Percentiles rank a stretch among this genome's conserved stretches.
phyloP scores from a whole-genome alignment of 2,113 vertebrate species.

The Prochilodus magdalenae region DNA sequence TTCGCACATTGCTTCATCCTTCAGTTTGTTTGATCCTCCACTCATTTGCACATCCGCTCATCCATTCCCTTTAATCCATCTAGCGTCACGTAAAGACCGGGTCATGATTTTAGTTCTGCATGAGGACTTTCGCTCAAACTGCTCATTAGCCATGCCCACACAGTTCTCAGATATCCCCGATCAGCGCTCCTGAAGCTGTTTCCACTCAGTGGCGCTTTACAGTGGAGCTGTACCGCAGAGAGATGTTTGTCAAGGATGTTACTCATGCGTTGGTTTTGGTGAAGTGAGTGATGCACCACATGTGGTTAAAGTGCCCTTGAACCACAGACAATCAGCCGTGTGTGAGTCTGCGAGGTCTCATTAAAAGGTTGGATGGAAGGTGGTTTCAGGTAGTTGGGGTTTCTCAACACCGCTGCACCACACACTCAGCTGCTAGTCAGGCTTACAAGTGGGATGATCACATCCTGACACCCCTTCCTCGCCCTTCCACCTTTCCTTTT shows the following conservation, averaged over 20 bases:
- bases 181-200: too few species aligned
- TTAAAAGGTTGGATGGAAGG: constrained; percentile 1
- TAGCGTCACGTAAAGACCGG: too few species aligned
- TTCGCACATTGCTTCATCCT: too few species aligned
- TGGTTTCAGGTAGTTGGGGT: constrained; percentile 42
- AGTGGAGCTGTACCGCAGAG: too few species aligned
- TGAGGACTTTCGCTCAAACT: too few species aligned
- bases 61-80: too few species aligned
- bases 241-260: neutral
- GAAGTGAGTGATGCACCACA: neutral
- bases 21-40: too few species aligned
- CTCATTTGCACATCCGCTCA: too few species aligned
- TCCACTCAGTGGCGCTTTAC: too few species aligned
- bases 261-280: neutral
- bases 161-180: too few species aligned
- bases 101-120: too few species aligned
- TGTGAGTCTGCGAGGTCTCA: neutral
- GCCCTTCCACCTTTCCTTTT: neutral
- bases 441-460: constrained; percentile 7
- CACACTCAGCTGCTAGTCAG: neutral
- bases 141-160: too few species aligned
- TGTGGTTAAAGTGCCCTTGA: constrained; percentile 10
- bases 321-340: neutral
- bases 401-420: constrained; percentile 8
- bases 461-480: neutral